Percentiles rank a stretch among this genome's conserved stretches.
These are phyloP conservation scores for Hirtodrosophila duncani DNA, from an alignment of 2,888 invertebrate genomes.

Conservation along the genomic window DNA sequence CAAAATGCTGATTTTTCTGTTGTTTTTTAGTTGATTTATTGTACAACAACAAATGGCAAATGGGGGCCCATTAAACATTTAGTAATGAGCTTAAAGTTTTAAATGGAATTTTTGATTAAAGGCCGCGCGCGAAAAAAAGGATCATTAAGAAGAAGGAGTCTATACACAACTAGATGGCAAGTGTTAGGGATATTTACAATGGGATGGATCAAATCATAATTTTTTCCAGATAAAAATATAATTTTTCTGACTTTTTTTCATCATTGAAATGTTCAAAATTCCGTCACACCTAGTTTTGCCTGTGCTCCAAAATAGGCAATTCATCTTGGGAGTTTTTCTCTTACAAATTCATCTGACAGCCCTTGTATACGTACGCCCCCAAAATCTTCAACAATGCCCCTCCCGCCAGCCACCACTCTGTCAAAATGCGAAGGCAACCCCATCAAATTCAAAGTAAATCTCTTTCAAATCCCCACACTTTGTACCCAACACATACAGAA, in stretches of 20 bases:
- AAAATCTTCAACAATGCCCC: no score
- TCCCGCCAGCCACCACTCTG: no score
- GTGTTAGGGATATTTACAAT: no score
- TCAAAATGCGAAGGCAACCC: constrained; percentile 13
- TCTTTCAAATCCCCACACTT: constrained; percentile 60
- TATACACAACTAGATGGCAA: background rate
- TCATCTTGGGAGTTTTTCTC: no score
- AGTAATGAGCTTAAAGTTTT: constrained; percentile 71
- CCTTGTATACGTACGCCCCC: no score
- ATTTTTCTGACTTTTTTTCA: no score
- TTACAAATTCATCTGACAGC: no score
- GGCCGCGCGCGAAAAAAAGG: constrained; percentile 11
- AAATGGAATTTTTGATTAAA: constrained; percentile 68
- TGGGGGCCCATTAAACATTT: constrained; percentile 65
- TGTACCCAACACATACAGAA: constrained; percentile 51
- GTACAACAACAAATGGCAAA: constrained; percentile 44
- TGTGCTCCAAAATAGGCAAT: no score
- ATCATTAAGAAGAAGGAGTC: background rate
- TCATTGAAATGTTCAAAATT: no score
- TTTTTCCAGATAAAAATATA: no score
- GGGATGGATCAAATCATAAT: no score
- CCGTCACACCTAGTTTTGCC: no score
- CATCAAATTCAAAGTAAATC: constrained; percentile 43
- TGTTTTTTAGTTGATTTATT: constrained; percentile 53
- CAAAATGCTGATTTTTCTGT: constrained; percentile 57